Evolutionary conservation across 2,797 vertebrate species (phyloP).

Genomic region (Chloroceryle amazona): DNA sequence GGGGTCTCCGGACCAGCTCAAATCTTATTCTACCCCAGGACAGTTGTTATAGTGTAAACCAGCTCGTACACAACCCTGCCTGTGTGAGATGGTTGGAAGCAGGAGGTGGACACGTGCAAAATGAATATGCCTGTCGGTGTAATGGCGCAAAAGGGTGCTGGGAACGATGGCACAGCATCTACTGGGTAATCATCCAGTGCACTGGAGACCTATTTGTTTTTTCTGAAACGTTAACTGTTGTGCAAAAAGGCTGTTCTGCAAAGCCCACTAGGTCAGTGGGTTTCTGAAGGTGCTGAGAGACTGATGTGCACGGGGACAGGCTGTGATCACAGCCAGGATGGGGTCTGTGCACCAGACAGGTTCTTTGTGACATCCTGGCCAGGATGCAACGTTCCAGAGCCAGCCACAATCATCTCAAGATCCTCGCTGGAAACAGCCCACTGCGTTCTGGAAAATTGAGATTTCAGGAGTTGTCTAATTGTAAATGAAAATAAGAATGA

Average conservation of each 20-base stretch:
- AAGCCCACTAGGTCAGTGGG: background rate
- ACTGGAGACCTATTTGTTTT: background rate
- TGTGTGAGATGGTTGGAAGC: background rate
- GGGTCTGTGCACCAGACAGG: background rate
- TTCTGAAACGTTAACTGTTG: background rate
- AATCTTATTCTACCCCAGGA: background rate
- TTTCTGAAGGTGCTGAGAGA: background rate
- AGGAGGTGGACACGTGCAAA: background rate
- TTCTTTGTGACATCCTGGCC: background rate
- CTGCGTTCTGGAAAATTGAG: background rate
- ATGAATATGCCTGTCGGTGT: background rate
- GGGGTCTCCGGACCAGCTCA: background rate
- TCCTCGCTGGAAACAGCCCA: background rate
- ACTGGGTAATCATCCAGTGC: background rate
- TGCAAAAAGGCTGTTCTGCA: background rate
- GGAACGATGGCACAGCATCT: background rate
- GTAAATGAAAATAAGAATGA: background rate
- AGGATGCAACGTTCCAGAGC: too few relatives aligned
- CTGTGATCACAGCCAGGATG: background rate
- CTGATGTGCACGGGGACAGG: background rate
- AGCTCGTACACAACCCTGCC: background rate
- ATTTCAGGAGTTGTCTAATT: background rate
- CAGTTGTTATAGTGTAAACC: background rate
- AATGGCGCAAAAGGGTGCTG: accelerated
- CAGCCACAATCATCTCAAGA: background rate